phyloP scores from a whole-genome alignment of 2,797 vertebrate species.

The Pipistrellus pygmaeus region DNA sequence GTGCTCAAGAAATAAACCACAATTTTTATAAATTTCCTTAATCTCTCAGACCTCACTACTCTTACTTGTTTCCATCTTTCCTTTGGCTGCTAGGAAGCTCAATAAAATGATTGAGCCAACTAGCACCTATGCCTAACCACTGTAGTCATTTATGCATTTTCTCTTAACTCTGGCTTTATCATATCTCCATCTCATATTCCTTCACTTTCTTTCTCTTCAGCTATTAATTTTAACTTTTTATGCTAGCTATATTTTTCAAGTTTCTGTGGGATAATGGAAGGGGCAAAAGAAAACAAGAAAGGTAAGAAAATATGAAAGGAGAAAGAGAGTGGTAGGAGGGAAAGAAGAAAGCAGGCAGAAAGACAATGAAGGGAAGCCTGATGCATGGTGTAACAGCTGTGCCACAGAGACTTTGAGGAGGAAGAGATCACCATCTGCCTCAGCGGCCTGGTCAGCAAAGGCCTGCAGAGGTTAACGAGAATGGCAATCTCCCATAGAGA shows the following conservation, averaged over 20 bases:
- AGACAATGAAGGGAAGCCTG: background rate
- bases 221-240: constrained; percentile 46
- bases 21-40: constrained; percentile 25
- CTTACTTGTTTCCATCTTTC: constrained; percentile 50
- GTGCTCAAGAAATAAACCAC: constrained; percentile 4
- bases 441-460: background rate
- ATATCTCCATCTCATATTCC: background rate
- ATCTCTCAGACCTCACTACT: background rate
- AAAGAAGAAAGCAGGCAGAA: background rate
- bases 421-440: background rate
- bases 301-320: background rate
- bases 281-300: background rate
- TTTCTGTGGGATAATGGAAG: background rate
- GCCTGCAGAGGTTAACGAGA: background rate
- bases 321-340: background rate
- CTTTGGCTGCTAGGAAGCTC: constrained; percentile 59
- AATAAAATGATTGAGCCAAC: background rate
- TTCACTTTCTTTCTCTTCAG: constrained; percentile 27
- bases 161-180: background rate
- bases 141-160: background rate
- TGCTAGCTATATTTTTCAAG: background rate
- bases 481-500: background rate
- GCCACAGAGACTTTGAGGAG: background rate
- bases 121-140: background rate
- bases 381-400: background rate